Evolutionary conservation across 2,888 invertebrate species (phyloP).

Genomic region (Drosophila crucigera): DNA sequence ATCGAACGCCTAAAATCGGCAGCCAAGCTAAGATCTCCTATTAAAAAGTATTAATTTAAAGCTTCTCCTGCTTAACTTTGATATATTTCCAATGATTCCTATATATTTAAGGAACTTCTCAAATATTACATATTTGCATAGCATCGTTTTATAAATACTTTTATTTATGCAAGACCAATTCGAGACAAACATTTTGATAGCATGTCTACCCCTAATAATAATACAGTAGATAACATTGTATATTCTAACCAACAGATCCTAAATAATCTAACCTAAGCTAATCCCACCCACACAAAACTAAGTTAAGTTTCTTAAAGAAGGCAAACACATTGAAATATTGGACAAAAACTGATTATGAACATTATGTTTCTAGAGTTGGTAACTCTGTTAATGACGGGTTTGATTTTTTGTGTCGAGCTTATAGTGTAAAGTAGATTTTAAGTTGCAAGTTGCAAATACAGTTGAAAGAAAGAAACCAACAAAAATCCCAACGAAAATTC

Average conservation of each 20-base stretch:
- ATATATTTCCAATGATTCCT: background rate
- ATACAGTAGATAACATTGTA: background rate
- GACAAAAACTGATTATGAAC: background rate
- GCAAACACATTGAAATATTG: background rate
- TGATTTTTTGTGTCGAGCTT: background rate
- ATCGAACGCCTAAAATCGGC: background rate
- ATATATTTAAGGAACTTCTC: background rate
- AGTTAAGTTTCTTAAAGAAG: background rate
- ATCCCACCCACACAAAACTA: background rate
- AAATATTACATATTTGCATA: background rate
- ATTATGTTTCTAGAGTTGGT: background rate
- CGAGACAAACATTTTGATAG: background rate
- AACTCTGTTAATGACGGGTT: background rate
- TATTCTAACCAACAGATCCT: background rate
- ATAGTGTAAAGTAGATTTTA: slow-evolving; percentile 1
- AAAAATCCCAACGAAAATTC: slow-evolving; percentile 63
- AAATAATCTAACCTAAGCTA: background rate
- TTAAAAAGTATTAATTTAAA: background rate
- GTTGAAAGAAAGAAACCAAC: slow-evolving; percentile 32
- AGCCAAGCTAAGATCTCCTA: background rate
- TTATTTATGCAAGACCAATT: background rate
- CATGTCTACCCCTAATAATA: background rate
- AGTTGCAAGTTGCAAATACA: slow-evolving; percentile 34
- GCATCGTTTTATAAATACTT: background rate
- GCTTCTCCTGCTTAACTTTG: background rate